phyloP scores from a whole-genome alignment of 2,113 vertebrate species.

The Coregonus clupeaformis region DNA sequence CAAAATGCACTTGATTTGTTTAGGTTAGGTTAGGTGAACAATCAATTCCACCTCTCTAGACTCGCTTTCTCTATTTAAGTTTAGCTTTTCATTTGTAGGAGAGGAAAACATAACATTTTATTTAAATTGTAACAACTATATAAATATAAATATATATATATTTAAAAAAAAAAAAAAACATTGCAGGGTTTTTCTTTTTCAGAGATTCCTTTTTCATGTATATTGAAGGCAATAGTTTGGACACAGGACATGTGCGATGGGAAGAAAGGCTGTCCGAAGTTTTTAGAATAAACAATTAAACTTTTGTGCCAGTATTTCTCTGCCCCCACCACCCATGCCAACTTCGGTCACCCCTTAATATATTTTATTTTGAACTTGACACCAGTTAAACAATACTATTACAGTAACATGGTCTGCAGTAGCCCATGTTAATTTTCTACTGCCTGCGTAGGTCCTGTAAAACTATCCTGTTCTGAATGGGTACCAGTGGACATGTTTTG shows the following conservation, averaged over 20 bases:
- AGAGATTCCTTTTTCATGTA: constrained; percentile 45
- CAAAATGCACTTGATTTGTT: constrained; percentile 63
- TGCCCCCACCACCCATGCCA: constrained; percentile 47
- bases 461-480: constrained; percentile 91
- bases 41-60: constrained; percentile 59
- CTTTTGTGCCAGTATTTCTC: constrained; percentile 72
- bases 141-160: constrained; percentile 68
- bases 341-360: constrained; percentile 34
- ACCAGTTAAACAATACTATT: constrained; percentile 83
- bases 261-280: constrained; percentile 66
- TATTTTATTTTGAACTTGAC: constrained; percentile 72
- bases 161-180: constrained; percentile 68
- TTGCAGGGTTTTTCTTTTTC: constrained; percentile 72
- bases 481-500: constrained; percentile 89
- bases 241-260: constrained; percentile 69
- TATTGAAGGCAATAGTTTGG: constrained; percentile 72
- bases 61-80: constrained; percentile 74
- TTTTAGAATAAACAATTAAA: constrained; percentile 26
- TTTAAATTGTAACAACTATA: constrained; percentile 76
- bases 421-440: constrained; percentile 89
- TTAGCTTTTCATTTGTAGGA: constrained; percentile 66
- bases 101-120: constrained; percentile 63
- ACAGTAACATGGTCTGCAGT: constrained; percentile 87
- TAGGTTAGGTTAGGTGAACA: constrained; percentile 46
- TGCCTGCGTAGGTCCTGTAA: constrained; percentile 96